Evolutionary conservation across 2,888 invertebrate genomes (phyloP).

Genomic region (Dexiosoma caninum): DNA sequence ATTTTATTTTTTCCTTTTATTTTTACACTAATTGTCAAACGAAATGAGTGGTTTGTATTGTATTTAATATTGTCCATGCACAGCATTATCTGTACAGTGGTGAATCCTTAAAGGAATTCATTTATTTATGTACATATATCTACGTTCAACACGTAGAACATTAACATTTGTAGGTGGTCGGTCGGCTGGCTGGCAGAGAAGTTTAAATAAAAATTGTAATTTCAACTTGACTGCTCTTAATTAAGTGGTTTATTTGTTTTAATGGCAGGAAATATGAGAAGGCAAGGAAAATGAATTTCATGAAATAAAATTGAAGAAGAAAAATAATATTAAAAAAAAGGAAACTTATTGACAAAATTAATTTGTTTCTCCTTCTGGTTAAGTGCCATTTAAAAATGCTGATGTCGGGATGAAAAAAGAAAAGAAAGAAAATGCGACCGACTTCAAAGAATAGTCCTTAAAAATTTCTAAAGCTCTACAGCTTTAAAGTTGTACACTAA

Average conservation of each 20-base stretch:
- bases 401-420: no score
- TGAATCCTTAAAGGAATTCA: conserved; percentile 25
- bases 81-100: background rate
- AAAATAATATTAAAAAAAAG: no score
- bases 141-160: background rate
- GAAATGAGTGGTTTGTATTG: conserved; percentile 29
- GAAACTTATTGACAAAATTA: background rate
- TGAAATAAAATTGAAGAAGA: background rate
- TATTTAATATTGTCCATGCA: conserved; percentile 8
- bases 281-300: background rate
- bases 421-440: no score
- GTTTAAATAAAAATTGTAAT: conserved; percentile 1
- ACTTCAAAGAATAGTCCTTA: no score
- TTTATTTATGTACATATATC: background rate
- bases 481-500: no score
- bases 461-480: no score
- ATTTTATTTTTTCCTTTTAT: background rate
- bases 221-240: conserved; percentile 28
- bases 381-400: no score
- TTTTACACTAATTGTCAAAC: conserved; percentile 38
- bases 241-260: conserved; percentile 46
- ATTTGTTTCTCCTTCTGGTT: no score
- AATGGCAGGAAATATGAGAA: conserved; percentile 9
- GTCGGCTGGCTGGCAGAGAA: background rate
- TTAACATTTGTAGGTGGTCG: background rate